Evolutionary conservation across 1,140 invertebrate genomes (phyloP).

Genomic region (Hetaerina americana): DNA sequence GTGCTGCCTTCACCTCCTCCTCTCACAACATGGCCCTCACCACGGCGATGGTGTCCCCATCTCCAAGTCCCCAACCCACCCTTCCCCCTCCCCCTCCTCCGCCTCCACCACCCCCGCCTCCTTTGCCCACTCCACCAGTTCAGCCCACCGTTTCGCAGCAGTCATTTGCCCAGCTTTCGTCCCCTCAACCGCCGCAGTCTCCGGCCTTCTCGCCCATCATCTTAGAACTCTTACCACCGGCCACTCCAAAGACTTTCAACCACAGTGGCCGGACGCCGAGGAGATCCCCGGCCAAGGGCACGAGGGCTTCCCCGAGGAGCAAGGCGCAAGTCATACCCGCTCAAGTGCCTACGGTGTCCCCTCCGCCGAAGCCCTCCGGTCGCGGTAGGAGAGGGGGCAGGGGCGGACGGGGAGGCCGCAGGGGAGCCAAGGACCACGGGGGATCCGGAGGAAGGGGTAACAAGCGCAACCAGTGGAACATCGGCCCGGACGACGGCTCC

Average conservation of each 20-base stretch:
- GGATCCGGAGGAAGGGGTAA: slow-evolving; percentile 15
- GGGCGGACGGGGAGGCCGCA: slow-evolving; percentile 47
- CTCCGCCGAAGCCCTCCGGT: not conserved
- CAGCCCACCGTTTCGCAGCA: slow-evolving; percentile 16
- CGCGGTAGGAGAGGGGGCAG: slow-evolving; percentile 34
- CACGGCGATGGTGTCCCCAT: slow-evolving; percentile 49
- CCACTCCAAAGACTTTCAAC: slow-evolving; percentile 28
- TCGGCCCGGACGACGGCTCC: not conserved
- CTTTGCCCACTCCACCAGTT: slow-evolving; percentile 19
- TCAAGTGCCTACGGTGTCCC: not conserved
- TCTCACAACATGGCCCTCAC: slow-evolving; percentile 63
- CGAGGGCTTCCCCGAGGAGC: slow-evolving; percentile 12
- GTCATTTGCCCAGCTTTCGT: slow-evolving; percentile 2
- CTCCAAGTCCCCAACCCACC: not conserved
- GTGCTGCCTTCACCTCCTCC: slow-evolving; percentile 60
- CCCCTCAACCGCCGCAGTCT: slow-evolving; percentile 3
- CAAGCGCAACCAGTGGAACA: not conserved
- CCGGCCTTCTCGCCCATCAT: slow-evolving; percentile 4
- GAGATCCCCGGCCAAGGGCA: not conserved
- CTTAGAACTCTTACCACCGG: slow-evolving; percentile 21
- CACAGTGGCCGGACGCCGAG: slow-evolving; percentile 10
- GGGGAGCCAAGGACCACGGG: slow-evolving; percentile 36
- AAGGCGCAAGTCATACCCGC: not conserved
- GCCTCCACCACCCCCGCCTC: slow-evolving; percentile 17
- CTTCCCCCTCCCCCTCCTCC: slow-evolving; percentile 20